phyloP scores from a whole-genome alignment of 2,113 vertebrate genomes.

The Serilophus lunatus region DNA sequence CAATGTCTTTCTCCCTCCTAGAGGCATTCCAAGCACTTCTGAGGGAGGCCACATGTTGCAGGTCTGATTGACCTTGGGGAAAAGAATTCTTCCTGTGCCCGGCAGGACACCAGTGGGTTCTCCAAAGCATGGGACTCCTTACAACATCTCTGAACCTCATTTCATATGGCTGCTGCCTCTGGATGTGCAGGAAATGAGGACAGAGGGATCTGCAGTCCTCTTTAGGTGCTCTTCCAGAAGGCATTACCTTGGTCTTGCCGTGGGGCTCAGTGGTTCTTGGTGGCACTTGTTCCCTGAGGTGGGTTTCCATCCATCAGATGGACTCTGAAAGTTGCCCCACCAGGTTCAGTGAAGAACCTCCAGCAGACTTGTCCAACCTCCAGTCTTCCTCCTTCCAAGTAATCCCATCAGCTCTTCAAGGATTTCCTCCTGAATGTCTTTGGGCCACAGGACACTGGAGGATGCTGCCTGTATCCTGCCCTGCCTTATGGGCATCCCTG shows the following conservation, averaged over 20 bases:
- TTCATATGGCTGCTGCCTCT: neutral
- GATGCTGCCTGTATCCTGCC: neutral
- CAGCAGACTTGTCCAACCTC: neutral
- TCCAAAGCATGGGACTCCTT: neutral
- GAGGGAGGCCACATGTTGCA: neutral
- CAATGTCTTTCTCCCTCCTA: neutral
- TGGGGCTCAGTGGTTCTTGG: neutral
- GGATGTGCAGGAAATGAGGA: neutral
- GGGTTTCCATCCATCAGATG: neutral
- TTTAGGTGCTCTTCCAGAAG: neutral
- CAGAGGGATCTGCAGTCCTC: neutral
- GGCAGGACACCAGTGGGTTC: neutral
- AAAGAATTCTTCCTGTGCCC: neutral
- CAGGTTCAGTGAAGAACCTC: neutral
- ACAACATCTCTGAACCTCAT: neutral
- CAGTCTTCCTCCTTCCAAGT: neutral
- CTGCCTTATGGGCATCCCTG: neutral
- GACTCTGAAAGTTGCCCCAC: neutral
- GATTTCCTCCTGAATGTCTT: neutral
- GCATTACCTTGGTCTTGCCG: neutral
- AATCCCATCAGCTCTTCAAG: neutral
- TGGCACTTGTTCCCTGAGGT: neutral
- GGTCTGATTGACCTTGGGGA: neutral
- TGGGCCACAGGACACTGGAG: fast-evolving
- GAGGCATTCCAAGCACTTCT: neutral